These are phyloP conservation scores for Ciona savignyi DNA, from an alignment of 23 tunicate species.

Conservation along the genomic window DNA sequence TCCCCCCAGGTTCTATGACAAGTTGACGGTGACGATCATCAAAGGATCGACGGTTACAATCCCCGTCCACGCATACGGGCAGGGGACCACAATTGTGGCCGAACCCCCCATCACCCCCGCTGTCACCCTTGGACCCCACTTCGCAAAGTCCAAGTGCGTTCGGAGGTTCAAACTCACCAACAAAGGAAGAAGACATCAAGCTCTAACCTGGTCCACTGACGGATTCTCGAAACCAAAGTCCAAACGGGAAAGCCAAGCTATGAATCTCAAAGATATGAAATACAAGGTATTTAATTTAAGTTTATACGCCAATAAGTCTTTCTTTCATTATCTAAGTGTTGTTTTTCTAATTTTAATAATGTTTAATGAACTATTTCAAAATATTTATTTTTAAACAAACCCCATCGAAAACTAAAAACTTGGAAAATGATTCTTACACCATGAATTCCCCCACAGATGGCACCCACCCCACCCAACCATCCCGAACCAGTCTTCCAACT, in stretches of 20 bases:
- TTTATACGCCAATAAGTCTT: background rate
- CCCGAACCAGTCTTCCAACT: slow-evolving; percentile 76
- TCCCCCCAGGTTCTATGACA: slow-evolving; percentile 83
- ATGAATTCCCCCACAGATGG: background rate
- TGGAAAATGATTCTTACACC: background rate
- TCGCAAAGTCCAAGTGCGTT: slow-evolving; percentile 50
- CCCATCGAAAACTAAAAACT: too few species aligned
- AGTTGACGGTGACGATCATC: slow-evolving; percentile 62
- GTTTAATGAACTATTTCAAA: background rate
- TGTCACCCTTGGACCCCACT: slow-evolving; percentile 83
- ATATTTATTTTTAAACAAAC: background rate
- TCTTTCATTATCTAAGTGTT: background rate
- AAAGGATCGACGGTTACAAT: slow-evolving; percentile 75
- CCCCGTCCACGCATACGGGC: slow-evolving; percentile 70
- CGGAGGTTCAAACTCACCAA: slow-evolving; percentile 76
- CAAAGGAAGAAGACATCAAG: slow-evolving; percentile 81
- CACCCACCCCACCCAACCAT: slow-evolving; percentile 7
- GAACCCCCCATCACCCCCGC: slow-evolving; percentile 76
- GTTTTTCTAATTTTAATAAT: background rate
- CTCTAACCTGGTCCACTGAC: slow-evolving; percentile 81
- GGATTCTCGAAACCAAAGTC: slow-evolving; percentile 51
- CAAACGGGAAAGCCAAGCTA: slow-evolving; percentile 2
- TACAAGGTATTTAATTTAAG: too few species aligned
- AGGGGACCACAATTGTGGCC: slow-evolving; percentile 67
- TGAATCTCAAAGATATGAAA: slow-evolving; percentile 55